Conservation (phyloP, 2,888 invertebrate species). For the Eucriotettix oculatus region DNA sequence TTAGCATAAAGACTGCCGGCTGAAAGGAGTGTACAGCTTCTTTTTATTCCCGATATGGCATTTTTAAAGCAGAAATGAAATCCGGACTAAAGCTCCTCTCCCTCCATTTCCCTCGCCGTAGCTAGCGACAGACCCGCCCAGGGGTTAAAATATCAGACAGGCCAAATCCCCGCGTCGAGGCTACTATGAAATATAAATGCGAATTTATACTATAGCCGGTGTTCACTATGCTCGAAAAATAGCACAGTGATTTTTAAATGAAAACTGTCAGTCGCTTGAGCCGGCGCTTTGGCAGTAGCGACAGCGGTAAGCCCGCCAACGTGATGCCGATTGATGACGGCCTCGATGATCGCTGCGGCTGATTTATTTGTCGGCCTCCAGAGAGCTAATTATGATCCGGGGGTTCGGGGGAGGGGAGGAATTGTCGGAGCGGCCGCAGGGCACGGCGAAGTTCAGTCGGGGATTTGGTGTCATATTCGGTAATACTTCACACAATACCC, state of each 20-base stretch:
- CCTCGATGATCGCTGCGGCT: constrained; percentile 1
- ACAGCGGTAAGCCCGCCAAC: background rate
- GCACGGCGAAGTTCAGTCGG: background rate
- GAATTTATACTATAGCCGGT: background rate
- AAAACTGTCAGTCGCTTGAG: background rate
- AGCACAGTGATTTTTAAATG: constrained; percentile 1
- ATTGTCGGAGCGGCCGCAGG: background rate
- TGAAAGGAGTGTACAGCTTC: background rate
- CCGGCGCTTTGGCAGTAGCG: background rate
- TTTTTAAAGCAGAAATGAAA: constrained; percentile 1
- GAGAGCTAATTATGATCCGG: background rate
- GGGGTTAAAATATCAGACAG: background rate
- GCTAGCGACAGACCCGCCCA: no score
- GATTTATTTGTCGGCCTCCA: background rate
- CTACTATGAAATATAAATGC: background rate
- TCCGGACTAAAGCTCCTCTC: background rate
- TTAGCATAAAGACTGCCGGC: background rate
- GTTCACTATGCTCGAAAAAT: background rate
- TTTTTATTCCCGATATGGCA: background rate
- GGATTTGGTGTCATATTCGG: constrained; percentile 1
- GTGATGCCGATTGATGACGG: constrained; percentile 6
- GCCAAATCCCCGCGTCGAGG: background rate
- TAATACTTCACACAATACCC: background rate
- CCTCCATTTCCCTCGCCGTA: background rate
- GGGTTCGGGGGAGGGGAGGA: background rate